Conservation (phyloP, 2,888 invertebrate species). For the Amphimallon solstitiale region DNA sequence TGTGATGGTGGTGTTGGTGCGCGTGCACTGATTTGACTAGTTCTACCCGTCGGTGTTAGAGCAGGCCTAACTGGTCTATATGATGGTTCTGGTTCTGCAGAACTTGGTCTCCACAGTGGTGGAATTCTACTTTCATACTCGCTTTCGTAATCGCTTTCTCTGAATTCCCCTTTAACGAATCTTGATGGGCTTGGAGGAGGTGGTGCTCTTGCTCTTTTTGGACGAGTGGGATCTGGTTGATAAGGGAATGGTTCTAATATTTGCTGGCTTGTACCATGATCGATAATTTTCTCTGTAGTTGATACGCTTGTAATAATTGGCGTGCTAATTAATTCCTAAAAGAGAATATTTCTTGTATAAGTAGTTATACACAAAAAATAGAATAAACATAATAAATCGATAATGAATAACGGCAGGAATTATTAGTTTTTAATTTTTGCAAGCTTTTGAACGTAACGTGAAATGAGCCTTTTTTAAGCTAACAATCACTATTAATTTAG, state of each 20-base stretch:
- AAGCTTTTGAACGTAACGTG: too few species aligned
- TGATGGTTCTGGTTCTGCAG: conserved; percentile 66
- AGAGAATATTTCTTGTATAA: conserved; percentile 34
- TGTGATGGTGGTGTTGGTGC: conserved; percentile 70
- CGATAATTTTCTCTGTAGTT: conserved; percentile 58
- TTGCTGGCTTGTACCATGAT: conserved; percentile 57
- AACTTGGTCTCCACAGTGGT: conserved; percentile 69
- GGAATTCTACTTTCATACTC: conserved; percentile 74
- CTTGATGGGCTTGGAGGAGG: conserved; percentile 72
- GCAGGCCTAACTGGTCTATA: conserved; percentile 71
- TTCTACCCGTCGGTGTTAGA: conserved; percentile 65
- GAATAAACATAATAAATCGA: too few species aligned
- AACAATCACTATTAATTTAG: too few species aligned
- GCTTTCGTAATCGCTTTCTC: conserved; percentile 78
- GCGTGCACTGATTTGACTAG: conserved; percentile 62
- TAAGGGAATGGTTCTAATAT: conserved; percentile 64
- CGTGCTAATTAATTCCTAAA: conserved; percentile 67
- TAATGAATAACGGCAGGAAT: too few species aligned
- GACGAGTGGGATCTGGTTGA: conserved; percentile 60
- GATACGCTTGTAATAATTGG: conserved; percentile 65
- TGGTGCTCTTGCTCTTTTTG: conserved; percentile 61
- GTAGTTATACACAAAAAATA: too few species aligned
- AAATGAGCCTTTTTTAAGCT: too few species aligned
- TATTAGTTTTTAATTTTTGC: too few species aligned
- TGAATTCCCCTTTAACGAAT: conserved; percentile 73